Evolutionary conservation across 2,113 vertebrate species (phyloP), one percentile per base, ranked within the genome.

Genomic region (crab-eating macaque (Macaca fascicularis)): DNA sequence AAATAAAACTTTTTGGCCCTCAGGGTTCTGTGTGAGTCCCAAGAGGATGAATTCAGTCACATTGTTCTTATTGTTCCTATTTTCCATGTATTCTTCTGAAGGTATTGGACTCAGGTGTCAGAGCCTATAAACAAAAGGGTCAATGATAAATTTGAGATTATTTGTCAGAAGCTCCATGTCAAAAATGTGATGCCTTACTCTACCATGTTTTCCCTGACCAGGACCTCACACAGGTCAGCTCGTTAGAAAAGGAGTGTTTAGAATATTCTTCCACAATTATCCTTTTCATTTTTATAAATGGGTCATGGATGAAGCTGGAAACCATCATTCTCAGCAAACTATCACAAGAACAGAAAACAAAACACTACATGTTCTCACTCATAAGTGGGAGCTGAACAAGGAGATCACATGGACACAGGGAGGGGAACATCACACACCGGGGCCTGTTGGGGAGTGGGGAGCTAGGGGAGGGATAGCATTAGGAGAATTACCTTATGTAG

Each of bases 31-130:
- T 2, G 35, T 96, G 35, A 96, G 92, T 20, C 89, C 92, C 81
- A 97, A 35, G 14, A 98, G 96, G 22, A 96, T 23, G 43, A 97
- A 97, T 40, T 97, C 82, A 6, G 67, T 94, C 45, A 95, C 82
- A 86, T 94, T 95, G 48, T 85, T 95, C 16, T 0, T 45, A 45
- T 45, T 45, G 45, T 45, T 45, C 45, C 25, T 93, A 5, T 57
- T 90, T 81, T 40, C 92, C 95, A 96, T 97, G 48, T 43, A 2
- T 76, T 84, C 32, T 81, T 92, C 35, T 27, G 32, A 43, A 90
- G 11, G 0, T 8, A 7, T 25, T 80, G 20, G 52, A 40, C 27
- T 84, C 3, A 1, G 30, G 0, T 3, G 8, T 85, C 32, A 81
- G 25, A 86, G 13, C 2, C 78, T 91, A 23, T 9, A 72, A 78